Evolutionary conservation across 1,140 invertebrate species (phyloP).

Genomic region (Solen grandis): DNA sequence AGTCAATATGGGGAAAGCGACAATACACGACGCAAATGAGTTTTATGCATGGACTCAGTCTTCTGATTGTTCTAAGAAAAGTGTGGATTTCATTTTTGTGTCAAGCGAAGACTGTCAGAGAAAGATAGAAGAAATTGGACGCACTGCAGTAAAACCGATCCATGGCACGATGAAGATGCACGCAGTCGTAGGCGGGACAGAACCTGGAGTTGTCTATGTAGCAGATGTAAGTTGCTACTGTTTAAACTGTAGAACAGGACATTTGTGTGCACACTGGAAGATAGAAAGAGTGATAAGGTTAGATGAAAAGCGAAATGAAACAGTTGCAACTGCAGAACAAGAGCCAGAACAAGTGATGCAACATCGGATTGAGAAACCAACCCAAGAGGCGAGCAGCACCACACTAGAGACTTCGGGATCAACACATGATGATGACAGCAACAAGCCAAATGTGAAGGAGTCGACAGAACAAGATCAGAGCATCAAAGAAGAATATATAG

Average conservation of each 20-base stretch:
- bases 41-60: constrained; percentile 2
- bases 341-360: too few relatives aligned
- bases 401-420: too few relatives aligned
- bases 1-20: too few relatives aligned
- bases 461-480: too few relatives aligned
- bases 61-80: neutral
- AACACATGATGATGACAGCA: too few relatives aligned
- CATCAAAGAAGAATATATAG: too few relatives aligned
- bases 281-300: neutral
- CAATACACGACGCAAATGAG: too few relatives aligned
- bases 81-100: constrained; percentile 1
- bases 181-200: neutral
- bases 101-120: neutral
- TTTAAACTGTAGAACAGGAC: neutral
- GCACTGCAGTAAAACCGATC: neutral
- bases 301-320: neutral
- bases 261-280: neutral
- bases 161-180: neutral
- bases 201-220: neutral
- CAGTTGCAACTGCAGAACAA: too few relatives aligned
- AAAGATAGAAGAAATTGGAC: neutral
- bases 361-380: too few relatives aligned
- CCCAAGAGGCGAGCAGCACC: too few relatives aligned
- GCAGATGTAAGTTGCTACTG: constrained; percentile 2
- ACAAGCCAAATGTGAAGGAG: too few relatives aligned